phyloP scores from a whole-genome alignment of 2,888 invertebrate genomes.

The Metalampra italica region DNA sequence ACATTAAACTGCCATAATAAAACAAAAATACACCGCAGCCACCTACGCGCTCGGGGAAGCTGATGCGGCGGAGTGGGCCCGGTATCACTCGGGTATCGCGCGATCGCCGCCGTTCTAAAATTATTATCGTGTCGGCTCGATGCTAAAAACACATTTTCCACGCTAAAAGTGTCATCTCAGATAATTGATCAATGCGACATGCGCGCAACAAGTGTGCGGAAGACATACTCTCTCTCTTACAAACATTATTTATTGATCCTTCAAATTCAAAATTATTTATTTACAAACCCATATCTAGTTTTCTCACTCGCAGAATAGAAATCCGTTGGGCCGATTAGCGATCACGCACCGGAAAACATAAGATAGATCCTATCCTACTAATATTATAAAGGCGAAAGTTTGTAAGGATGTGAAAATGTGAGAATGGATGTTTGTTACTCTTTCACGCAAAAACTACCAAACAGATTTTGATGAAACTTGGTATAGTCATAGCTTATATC shows the following conservation, averaged over 20 bases:
- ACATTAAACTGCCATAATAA: constrained; percentile 3
- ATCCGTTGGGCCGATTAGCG: too few species aligned
- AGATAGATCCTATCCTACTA: too few species aligned
- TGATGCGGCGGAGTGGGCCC: constrained; percentile 19
- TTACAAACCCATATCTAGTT: too few species aligned
- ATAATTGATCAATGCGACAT: constrained; percentile 50
- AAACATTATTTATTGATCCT: background rate
- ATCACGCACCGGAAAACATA: too few species aligned
- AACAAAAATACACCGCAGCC: constrained; percentile 16
- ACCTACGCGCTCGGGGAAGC: constrained; percentile 21
- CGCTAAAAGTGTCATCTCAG: constrained; percentile 55
- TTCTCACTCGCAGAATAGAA: too few species aligned
- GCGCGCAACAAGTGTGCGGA: constrained; percentile 32
- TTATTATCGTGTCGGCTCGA: constrained; percentile 43
- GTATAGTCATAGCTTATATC: too few species aligned
- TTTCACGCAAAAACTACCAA: too few species aligned
- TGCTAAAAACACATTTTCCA: constrained; percentile 37
- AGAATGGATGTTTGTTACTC: too few species aligned
- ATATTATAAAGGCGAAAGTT: too few species aligned
- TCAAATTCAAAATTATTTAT: too few species aligned
- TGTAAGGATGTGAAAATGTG: too few species aligned
- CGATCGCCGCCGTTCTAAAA: constrained; percentile 40
- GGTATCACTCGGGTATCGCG: constrained; percentile 38
- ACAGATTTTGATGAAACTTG: too few species aligned
- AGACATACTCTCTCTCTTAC: constrained; percentile 8